A percentile compares a stretch with the other conserved stretches of the same genome.
Conservation (phyloP, 2,113 vertebrate species). For the Cyprinodon variegatus region DNA sequence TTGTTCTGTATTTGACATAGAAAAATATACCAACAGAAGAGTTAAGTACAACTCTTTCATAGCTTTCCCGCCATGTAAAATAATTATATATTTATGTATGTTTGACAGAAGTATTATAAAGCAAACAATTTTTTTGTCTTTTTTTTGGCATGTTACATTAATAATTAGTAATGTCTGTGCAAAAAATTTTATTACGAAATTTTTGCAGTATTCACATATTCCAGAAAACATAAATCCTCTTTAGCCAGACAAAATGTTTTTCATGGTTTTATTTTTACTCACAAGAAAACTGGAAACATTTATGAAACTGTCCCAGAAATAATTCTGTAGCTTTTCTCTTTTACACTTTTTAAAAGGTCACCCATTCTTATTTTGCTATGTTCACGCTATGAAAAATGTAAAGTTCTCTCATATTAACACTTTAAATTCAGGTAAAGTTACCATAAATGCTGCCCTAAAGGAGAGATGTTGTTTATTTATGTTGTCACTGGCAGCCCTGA, state of each 20-base stretch:
- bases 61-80: too few species aligned
- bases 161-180: too few species aligned
- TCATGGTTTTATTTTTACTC: not conserved
- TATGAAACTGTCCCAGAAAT: not conserved
- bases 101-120: too few species aligned
- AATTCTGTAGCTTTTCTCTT: not conserved
- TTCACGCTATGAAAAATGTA: not conserved
- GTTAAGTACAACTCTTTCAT: too few species aligned
- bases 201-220: too few species aligned
- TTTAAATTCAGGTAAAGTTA: slow-evolving; percentile 3
- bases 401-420: not conserved
- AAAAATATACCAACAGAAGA: too few species aligned
- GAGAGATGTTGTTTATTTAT: slow-evolving; percentile 57
- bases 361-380: not conserved
- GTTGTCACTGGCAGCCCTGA: slow-evolving; percentile 47
- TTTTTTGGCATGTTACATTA: too few species aligned
- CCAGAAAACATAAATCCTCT: too few species aligned
- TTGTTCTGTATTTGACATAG: too few species aligned
- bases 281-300: not conserved
- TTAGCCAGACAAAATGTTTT: not conserved
- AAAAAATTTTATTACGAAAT: too few species aligned
- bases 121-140: too few species aligned
- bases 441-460: slow-evolving; percentile 23
- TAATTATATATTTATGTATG: too few species aligned
- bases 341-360: not conserved